phyloP scores from a whole-genome alignment of 2,797 vertebrate species.

The Ctenosaura bakeri region DNA sequence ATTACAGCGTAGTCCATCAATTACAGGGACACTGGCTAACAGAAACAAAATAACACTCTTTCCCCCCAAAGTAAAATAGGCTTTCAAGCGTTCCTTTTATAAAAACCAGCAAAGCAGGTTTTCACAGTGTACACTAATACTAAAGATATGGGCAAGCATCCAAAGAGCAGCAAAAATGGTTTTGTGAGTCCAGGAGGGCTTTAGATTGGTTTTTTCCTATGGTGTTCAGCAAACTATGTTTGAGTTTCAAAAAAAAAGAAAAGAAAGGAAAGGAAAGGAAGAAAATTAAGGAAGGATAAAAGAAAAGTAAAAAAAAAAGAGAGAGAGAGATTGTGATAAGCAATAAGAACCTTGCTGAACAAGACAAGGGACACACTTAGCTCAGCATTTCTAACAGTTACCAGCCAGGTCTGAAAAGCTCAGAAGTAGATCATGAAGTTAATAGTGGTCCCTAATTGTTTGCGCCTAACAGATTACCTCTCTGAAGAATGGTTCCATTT shows the following conservation, averaged over 20 bases:
- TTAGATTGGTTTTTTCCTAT: background rate
- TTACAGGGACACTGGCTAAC: background rate
- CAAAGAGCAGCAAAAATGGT: background rate
- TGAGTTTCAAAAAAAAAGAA: no score
- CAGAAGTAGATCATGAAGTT: background rate
- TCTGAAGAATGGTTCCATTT: background rate
- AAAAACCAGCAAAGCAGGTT: background rate
- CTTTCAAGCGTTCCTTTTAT: background rate
- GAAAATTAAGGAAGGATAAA: background rate
- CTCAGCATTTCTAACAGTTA: background rate
- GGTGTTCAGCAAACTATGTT: background rate
- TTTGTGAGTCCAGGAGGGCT: background rate
- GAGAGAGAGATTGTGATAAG: background rate
- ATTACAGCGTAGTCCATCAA: background rate
- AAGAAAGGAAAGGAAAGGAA: no score
- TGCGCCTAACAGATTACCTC: background rate
- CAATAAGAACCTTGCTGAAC: background rate
- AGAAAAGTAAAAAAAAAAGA: background rate
- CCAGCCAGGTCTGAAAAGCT: background rate
- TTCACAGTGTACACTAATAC: background rate
- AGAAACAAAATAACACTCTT: background rate
- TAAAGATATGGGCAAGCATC: background rate
- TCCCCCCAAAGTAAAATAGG: background rate
- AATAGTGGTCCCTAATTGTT: background rate
- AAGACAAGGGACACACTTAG: background rate